A percentile compares a stretch with the other conserved stretches of the same genome.
phyloP scores from a whole-genome alignment of 2,113 vertebrate species.

The Notarius lentiginosus region DNA sequence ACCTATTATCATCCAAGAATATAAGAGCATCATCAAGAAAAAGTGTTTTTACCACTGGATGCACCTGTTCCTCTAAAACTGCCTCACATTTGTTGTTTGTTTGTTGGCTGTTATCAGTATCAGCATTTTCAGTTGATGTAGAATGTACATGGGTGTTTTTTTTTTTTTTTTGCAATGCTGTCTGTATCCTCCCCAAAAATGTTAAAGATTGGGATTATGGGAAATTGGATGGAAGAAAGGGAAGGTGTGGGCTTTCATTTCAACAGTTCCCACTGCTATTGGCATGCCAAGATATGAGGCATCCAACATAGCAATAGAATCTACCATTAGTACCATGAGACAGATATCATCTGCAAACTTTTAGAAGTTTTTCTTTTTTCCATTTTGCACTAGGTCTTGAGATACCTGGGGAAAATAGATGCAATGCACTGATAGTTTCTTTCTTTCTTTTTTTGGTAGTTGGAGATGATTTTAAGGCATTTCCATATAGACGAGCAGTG shows the following conservation, averaged over 20 bases:
- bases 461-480: constrained; percentile 16
- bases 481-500: constrained; percentile 16
- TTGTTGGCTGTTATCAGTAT: not conserved
- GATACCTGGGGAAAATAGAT: constrained; percentile 6
- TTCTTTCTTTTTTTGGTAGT: not conserved
- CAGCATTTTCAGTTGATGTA: not conserved
- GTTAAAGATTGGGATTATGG: not conserved
- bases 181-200: constrained; percentile 4
- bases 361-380: not conserved
- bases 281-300: not conserved
- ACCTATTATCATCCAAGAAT: not conserved
- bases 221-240: not conserved
- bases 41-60: not conserved
- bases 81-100: not conserved
- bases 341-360: constrained; percentile 11
- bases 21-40: not conserved
- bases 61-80: not conserved
- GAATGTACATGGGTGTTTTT: not conserved
- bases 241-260: not conserved
- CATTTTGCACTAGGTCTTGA: not conserved
- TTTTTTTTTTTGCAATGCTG: not conserved
- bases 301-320: not conserved
- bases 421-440: not conserved
- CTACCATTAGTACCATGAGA: constrained; percentile 10
- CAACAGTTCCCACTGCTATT: not conserved